Base-by-base conservation (phyloP, 2,888 invertebrate genomes). In the Pristionchus mayeri region DNA sequence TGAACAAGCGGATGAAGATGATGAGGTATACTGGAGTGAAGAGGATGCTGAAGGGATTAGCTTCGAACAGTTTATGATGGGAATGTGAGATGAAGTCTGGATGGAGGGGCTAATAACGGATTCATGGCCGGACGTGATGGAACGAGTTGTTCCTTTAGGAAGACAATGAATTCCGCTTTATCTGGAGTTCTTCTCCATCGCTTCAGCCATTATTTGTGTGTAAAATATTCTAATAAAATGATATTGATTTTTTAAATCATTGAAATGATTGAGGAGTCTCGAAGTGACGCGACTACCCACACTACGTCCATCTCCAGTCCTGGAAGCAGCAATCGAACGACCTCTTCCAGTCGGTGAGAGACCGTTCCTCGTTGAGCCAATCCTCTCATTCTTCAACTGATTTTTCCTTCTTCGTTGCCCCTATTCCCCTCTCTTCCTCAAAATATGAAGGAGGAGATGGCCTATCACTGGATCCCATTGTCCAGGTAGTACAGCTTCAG, bases 291-390 rank as follows among this genome's bases (percentile, higher is more conserved):
- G 30, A 78, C 76, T 0, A 78, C 76, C 4, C 48, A 78, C 34
- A 78, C 76, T 3, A 78, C 76, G 6, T 78, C 76, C 21, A 78
- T 78, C 50, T 78, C 76, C 30, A n/a, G n/a, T 30, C 76, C 76
- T 6, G 50, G 50, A 0, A 50, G 76, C 7, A 78, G 76, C 21
- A 50, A 50, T 27, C 9, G 76, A 21, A 78, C 76, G 0, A 30
- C 34, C 6, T 78, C 76, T 4, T 50, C 50, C 0, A 30, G 50
- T 27, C 48, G 76, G 76, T 78, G 4, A 13, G 34, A 6, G 3
- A 34, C 13, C 6, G 30, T 60, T 16, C 16, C 30, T 16, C n/a
- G n/a, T n/a, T n/a, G n/a, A n/a, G n/a, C n/a, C n/a, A n/a, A n/a
- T n/a, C n/a, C n/a, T n/a, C n/a, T 60, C 24, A 2, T 44, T 44